Conservation (phyloP, 2,888 invertebrate genomes). For the Melanophora roralis region DNA sequence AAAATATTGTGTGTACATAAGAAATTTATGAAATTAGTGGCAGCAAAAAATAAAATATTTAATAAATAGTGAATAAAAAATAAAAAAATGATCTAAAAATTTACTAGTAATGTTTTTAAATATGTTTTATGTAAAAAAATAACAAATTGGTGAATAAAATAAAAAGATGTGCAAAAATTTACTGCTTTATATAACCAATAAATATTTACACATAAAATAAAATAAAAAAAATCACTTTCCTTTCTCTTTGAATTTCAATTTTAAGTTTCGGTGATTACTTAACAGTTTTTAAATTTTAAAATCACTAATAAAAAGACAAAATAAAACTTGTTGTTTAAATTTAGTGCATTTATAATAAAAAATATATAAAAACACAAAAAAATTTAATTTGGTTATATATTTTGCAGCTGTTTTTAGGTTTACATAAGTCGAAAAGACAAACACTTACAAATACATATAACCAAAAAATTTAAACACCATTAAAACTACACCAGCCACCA, state of each 20-base stretch:
- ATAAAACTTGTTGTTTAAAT: slow-evolving; percentile 27
- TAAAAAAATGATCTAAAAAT: slow-evolving; percentile 1
- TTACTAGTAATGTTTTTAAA: background rate
- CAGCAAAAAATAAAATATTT: too few relatives aligned
- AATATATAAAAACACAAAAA: background rate
- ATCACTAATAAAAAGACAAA: background rate
- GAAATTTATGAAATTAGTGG: background rate
- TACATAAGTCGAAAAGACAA: slow-evolving; percentile 46
- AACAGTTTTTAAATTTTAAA: slow-evolving; percentile 31
- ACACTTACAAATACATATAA: background rate
- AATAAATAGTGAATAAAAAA: slow-evolving; percentile 12
- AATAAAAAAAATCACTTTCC: slow-evolving; percentile 22
- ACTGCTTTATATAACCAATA: background rate
- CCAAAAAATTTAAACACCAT: slow-evolving; percentile 34
- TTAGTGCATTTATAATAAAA: slow-evolving; percentile 43
- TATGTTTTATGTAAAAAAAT: background rate
- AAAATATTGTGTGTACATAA: background rate
- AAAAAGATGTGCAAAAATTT: background rate
- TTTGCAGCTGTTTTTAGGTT: slow-evolving; percentile 58
- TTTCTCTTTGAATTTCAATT: slow-evolving; percentile 11
- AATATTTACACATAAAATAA: background rate
- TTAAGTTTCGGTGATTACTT: slow-evolving; percentile 35
- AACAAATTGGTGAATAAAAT: background rate
- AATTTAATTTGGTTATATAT: slow-evolving; percentile 9
- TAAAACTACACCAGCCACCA: slow-evolving; percentile 20